A percentile compares a stretch with the other conserved stretches of the same genome.
Evolutionary conservation across 1,140 invertebrate genomes (phyloP).

Genomic region (Pteromalus puparum): DNA sequence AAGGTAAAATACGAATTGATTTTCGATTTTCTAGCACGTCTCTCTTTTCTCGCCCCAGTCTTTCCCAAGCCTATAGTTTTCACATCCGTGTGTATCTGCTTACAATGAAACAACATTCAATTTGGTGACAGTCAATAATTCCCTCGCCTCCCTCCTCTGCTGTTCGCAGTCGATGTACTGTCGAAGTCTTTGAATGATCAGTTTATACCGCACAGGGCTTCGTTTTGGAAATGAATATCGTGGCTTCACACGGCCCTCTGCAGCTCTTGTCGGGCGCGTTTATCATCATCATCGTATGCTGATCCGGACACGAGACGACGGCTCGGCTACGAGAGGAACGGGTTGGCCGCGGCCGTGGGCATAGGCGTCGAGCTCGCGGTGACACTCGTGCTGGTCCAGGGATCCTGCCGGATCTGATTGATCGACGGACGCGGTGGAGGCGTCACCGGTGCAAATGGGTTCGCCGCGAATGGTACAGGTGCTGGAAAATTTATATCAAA

Average conservation of each 20-base stretch:
- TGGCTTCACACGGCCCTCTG: neutral
- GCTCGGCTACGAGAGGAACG: constrained; percentile 73
- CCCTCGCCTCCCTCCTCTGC: neutral
- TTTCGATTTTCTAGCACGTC: constrained; percentile 24
- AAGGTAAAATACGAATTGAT: constrained; percentile 52
- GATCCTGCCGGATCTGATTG: constrained; percentile 75
- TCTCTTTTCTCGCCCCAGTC: neutral
- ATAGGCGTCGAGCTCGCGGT: constrained; percentile 65
- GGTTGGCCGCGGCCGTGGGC: constrained; percentile 70
- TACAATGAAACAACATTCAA: neutral
- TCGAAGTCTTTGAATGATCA: constrained; percentile 5
- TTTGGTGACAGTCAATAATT: neutral
- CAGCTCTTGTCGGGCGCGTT: neutral
- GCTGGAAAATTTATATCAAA: constrained; percentile 63
- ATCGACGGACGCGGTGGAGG: constrained; percentile 73
- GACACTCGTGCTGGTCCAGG: constrained; percentile 68
- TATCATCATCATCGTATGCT: neutral
- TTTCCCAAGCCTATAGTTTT: neutral
- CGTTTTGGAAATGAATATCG: constrained; percentile 24
- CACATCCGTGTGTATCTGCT: neutral
- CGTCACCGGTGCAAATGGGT: constrained; percentile 73
- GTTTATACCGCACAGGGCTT: constrained; percentile 45
- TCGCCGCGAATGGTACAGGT: constrained; percentile 68
- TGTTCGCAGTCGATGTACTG: neutral
- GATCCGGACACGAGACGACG: neutral